A percentile compares a stretch with the other conserved stretches of the same genome.
phyloP scores from a whole-genome alignment of 1,140 invertebrate species.

The Aradophagus sp. region DNA sequence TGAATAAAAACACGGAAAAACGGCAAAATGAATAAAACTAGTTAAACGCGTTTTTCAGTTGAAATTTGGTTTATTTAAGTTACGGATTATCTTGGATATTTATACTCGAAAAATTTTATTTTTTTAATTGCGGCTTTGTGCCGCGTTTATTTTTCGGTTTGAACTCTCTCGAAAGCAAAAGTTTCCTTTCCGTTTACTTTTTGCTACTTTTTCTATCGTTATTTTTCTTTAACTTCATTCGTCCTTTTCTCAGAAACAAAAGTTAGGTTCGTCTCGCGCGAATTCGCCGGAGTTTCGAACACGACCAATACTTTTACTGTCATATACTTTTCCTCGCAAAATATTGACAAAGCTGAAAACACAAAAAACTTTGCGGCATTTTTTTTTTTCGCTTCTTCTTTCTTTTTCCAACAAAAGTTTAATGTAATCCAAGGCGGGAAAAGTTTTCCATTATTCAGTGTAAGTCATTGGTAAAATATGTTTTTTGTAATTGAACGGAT shows the following conservation, averaged over 20 bases:
- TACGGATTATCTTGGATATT: too few relatives aligned
- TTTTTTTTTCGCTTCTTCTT: constrained; percentile 14
- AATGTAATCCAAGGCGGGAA: constrained; percentile 16
- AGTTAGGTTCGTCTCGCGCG: constrained; percentile 6
- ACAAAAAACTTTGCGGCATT: constrained; percentile 24
- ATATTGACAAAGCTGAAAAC: constrained; percentile 44
- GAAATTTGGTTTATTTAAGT: too few relatives aligned
- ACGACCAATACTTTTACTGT: constrained; percentile 33
- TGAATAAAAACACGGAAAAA: too few relatives aligned
- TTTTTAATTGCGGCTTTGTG: too few relatives aligned
- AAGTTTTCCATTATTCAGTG: constrained; percentile 14
- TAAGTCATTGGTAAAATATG: neutral
- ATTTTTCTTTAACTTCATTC: neutral
- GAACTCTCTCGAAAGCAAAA: too few relatives aligned
- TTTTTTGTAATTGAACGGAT: neutral
- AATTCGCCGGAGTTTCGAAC: constrained; percentile 26
- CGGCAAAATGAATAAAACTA: too few relatives aligned
- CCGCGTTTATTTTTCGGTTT: too few relatives aligned
- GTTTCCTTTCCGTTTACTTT: neutral
- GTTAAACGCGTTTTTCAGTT: too few relatives aligned
- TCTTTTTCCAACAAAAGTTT: too few relatives aligned
- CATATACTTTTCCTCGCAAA: constrained; percentile 38
- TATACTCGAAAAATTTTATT: too few relatives aligned
- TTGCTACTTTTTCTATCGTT: neutral
- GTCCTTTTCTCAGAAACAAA: too few relatives aligned